Base-by-base conservation (phyloP, 2,797 vertebrate species). In the Scolopax rusticola region DNA sequence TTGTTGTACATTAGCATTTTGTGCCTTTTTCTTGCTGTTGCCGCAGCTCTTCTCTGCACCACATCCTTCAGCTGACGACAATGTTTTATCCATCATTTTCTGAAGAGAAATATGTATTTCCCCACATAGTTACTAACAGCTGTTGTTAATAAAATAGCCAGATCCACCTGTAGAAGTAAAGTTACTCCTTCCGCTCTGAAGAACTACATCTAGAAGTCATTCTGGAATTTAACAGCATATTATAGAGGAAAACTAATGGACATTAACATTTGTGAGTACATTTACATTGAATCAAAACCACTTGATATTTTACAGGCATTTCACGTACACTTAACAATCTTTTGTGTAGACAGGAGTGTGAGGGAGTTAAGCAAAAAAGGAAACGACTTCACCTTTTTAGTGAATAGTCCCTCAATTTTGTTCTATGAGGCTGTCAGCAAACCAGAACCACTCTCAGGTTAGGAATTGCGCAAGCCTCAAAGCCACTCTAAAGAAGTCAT, bases 351-450 rank as follows among this genome's bases (percentile, higher is more conserved):
- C 14, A 41, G 0, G 0, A 68, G 36, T 96, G 91, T 96, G 94
- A 96, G 95, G 95, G 77, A 92, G 13, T 15, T 10, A 78, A 88
- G 23, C 20, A 57, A 82, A 93, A 90, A 88, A 92, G 94, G 93
- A 92, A 90, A 97, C 0, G 0, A 48, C 87, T 97, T 93, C 95
- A 93, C 96, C 92, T 95, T 97, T 84, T 53, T 7, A 20, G 51
- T 70, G 83, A 69, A 50, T 2, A 84, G 50, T 75, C 81, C 79
- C 77, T 96, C 76, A 0, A 15, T 11, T 84, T 95, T 92, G 38
- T 41, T 97, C 63, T 97, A 92, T 95, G 95, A 98, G 92, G 94
- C 95, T 85, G 94, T 94, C 53, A 96, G 97, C 97, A 98, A 93
- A 94, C 91, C 87, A 89, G 86, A 96, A 91, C 78, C 77, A 94